Evolutionary conservation across 2,888 invertebrate genomes (phyloP).

Genomic region (Andrena marginata): DNA sequence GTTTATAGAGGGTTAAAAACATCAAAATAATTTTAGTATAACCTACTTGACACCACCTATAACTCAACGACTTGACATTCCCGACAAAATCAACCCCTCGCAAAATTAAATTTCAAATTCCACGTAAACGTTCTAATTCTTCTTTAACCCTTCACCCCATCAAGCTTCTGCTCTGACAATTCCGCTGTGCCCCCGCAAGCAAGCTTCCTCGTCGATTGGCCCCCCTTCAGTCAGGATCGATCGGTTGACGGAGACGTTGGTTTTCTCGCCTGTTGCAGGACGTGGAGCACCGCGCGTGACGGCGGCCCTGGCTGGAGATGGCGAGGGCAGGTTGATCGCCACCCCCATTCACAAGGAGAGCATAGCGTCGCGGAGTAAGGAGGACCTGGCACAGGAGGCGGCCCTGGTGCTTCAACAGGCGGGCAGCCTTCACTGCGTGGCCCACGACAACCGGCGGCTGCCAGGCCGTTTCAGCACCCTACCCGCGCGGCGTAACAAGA

Average conservation of each 20-base stretch:
- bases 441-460: conserved; percentile 78
- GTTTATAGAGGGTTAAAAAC: too few species aligned
- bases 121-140: too few species aligned
- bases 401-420: conserved; percentile 91
- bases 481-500: conserved; percentile 87
- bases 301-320: conserved; percentile 86
- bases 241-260: background rate
- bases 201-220: background rate
- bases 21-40: too few species aligned
- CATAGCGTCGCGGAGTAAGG: conserved; percentile 90
- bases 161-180: background rate
- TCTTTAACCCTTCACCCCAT: too few species aligned
- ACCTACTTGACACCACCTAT: too few species aligned
- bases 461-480: conserved; percentile 88
- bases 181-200: background rate
- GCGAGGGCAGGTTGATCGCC: conserved; percentile 85
- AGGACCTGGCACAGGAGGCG: conserved; percentile 91
- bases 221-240: background rate
- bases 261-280: conserved; percentile 83
- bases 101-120: too few species aligned
- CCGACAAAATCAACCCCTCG: too few species aligned
- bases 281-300: conserved; percentile 84
- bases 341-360: conserved; percentile 87
- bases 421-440: conserved; percentile 89
- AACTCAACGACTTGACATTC: too few species aligned